These are phyloP conservation scores for Polypedilum pembai DNA, from an alignment of 1,140 invertebrate species.

Conservation along the genomic window DNA sequence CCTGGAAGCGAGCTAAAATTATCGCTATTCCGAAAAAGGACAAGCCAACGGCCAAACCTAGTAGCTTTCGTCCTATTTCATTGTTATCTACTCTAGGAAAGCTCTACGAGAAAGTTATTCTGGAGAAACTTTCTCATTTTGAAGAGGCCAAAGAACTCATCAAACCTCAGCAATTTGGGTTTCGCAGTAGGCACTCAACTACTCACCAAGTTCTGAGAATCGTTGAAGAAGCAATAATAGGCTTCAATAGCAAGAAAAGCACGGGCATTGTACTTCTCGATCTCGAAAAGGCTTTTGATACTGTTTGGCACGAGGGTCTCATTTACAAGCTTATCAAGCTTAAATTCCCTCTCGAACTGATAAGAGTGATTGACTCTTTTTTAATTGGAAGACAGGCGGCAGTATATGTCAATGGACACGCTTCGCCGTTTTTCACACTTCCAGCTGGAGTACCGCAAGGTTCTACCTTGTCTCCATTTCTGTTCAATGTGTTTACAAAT, in stretches of 20 bases:
- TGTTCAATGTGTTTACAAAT: conserved; percentile 35
- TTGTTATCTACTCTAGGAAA: conserved; percentile 35
- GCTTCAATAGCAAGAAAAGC: conserved; percentile 34
- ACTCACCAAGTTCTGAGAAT: conserved; percentile 36
- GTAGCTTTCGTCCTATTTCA: conserved; percentile 38
- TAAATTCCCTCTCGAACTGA: conserved; percentile 33
- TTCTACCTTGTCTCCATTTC: conserved; percentile 33
- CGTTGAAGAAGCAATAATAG: conserved; percentile 33
- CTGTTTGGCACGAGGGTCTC: conserved; percentile 38
- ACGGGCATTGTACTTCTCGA: conserved; percentile 37
- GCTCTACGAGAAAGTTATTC: conserved; percentile 35
- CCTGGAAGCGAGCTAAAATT: conserved; percentile 41
- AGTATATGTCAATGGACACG: conserved; percentile 8
- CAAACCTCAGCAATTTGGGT: conserved; percentile 37
- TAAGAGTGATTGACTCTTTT: conserved; percentile 32
- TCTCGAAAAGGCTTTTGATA: conserved; percentile 39
- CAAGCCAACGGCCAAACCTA: conserved; percentile 35
- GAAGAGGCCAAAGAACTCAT: conserved; percentile 27
- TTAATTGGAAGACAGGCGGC: background rate
- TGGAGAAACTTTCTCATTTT: conserved; percentile 33
- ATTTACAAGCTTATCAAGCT: conserved; percentile 35
- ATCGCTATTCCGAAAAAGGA: conserved; percentile 41
- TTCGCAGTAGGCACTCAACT: conserved; percentile 35
- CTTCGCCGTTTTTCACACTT: conserved; percentile 32
- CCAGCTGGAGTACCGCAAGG: conserved; percentile 37